Evolutionary conservation across 2,888 invertebrate genomes (phyloP).

Genomic region (Trichacis sp.): DNA sequence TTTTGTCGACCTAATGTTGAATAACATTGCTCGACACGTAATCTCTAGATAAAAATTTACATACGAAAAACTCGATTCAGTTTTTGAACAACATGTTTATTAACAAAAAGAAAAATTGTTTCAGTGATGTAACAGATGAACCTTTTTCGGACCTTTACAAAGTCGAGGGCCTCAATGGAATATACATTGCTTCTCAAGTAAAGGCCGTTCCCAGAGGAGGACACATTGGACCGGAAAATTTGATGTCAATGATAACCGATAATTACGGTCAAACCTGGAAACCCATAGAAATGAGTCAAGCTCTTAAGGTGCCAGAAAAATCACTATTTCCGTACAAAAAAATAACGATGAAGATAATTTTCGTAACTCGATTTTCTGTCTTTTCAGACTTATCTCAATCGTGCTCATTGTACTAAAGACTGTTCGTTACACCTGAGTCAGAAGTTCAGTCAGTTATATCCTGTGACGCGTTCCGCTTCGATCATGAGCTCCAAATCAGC

Average conservation of each 20-base stretch:
- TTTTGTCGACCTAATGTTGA: too few relatives aligned
- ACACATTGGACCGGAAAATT: slow-evolving; percentile 79
- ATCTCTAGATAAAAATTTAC: too few relatives aligned
- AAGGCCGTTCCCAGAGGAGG: slow-evolving; percentile 70
- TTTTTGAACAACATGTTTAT: too few relatives aligned
- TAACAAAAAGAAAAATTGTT: too few relatives aligned
- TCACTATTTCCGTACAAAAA: too few relatives aligned
- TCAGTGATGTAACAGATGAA: slow-evolving; percentile 82
- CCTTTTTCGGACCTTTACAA: slow-evolving; percentile 90
- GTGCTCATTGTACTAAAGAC: slow-evolving; percentile 69
- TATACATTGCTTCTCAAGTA: slow-evolving; percentile 89
- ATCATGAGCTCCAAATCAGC: slow-evolving; percentile 90
- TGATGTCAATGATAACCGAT: slow-evolving; percentile 84
- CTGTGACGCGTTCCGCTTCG: slow-evolving; percentile 82
- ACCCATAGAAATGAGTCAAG: background rate
- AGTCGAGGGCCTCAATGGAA: slow-evolving; percentile 87
- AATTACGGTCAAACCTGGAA: slow-evolving; percentile 90
- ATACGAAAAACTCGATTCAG: too few relatives aligned
- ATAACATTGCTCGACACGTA: too few relatives aligned
- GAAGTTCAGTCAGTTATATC: slow-evolving; percentile 85
- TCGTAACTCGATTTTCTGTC: too few relatives aligned
- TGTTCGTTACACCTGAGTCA: slow-evolving; percentile 92
- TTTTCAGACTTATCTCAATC: background rate
- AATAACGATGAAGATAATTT: too few relatives aligned
- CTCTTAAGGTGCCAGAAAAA: background rate